Percentiles rank a stretch among this genome's conserved stretches.
Evolutionary conservation across 2,888 invertebrate genomes (phyloP).

Genomic region (Scrobipalpa atriplicella): DNA sequence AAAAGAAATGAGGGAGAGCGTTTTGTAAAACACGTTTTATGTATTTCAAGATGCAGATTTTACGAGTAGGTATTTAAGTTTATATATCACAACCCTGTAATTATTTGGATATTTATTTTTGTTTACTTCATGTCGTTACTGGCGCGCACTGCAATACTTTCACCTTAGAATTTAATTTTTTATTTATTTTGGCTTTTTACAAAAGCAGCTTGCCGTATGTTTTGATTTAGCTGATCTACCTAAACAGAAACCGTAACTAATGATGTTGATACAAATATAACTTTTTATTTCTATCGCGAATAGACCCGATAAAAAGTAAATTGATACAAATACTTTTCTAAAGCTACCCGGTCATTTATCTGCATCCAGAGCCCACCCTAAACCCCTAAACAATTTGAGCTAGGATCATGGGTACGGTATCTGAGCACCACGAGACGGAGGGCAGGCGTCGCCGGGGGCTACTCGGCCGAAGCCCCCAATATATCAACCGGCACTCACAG

Average conservation of each 20-base stretch:
- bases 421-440: conserved; percentile 30
- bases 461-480: conserved; percentile 71
- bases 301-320: too few relatives aligned
- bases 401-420: conserved; percentile 33
- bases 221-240: too few relatives aligned
- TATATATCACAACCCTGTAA: too few relatives aligned
- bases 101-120: too few relatives aligned
- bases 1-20: conserved; percentile 5
- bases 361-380: neutral
- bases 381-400: conserved; percentile 34
- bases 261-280: too few relatives aligned
- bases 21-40: neutral
- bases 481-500: conserved; percentile 74
- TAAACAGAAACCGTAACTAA: too few relatives aligned
- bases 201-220: too few relatives aligned
- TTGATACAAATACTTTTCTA: neutral
- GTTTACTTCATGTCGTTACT: too few relatives aligned
- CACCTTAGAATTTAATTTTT: too few relatives aligned
- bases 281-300: too few relatives aligned
- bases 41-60: neutral
- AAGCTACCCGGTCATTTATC: neutral
- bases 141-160: too few relatives aligned
- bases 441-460: conserved; percentile 69
- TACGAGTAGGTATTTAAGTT: neutral
- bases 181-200: too few relatives aligned